Evolutionary conservation across 2,888 invertebrate genomes (phyloP).

Genomic region (Drosophila pseudotalamancana): DNA sequence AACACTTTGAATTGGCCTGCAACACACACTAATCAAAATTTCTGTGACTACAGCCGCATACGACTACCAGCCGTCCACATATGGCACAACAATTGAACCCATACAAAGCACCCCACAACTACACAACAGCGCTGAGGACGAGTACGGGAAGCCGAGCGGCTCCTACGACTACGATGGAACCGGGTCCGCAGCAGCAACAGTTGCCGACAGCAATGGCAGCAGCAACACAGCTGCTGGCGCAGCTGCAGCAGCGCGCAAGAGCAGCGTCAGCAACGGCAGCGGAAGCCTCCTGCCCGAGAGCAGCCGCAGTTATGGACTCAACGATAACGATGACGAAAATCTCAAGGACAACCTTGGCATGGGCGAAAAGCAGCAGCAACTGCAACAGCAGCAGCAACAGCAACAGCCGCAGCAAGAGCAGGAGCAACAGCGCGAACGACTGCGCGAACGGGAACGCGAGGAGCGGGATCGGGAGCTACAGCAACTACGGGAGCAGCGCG

Average conservation of each 20-base stretch:
- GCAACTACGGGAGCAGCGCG: constrained; percentile 60
- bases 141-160: constrained; percentile 61
- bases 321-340: constrained; percentile 83
- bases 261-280: constrained; percentile 33
- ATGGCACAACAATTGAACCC: constrained; percentile 81
- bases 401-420: constrained; percentile 51
- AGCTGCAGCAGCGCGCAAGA: constrained; percentile 49
- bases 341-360: constrained; percentile 83
- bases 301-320: constrained; percentile 74
- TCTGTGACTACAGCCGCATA: constrained; percentile 80
- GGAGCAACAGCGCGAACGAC: constrained; percentile 50
- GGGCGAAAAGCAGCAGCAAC: constrained; percentile 81
- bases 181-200: constrained; percentile 20
- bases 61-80: constrained; percentile 84
- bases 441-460: constrained; percentile 47
- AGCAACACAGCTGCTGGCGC: constrained; percentile 49
- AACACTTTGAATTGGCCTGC: constrained; percentile 53
- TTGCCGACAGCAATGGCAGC: constrained; percentile 24
- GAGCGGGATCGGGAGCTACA: constrained; percentile 55
- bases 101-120: constrained; percentile 71
- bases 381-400: constrained; percentile 59
- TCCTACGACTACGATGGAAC: constrained; percentile 65
- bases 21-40: constrained; percentile 70
- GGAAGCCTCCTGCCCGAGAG: constrained; percentile 37
- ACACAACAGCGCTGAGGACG: constrained; percentile 65